These are phyloP conservation scores for Syndactyla subalaris DNA, from an alignment of 2,797 vertebrate genomes.

Conservation along the genomic window DNA sequence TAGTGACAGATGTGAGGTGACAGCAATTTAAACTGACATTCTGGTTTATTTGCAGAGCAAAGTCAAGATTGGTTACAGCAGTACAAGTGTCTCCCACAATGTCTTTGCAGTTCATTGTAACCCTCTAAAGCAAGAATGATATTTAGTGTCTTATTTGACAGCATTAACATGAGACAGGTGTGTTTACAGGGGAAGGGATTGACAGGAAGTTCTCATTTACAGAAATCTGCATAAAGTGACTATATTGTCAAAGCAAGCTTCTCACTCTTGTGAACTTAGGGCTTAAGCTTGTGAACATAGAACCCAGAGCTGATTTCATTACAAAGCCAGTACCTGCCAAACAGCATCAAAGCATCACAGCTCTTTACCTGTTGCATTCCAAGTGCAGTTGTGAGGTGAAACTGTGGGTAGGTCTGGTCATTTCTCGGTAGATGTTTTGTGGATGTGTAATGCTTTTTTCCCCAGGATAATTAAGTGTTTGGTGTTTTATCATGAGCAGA, in stretches of 20 bases:
- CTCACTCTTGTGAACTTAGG: neutral
- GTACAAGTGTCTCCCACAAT: neutral
- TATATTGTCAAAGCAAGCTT: neutral
- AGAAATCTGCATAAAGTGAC: conserved; percentile 3
- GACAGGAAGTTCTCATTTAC: neutral
- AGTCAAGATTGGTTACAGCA: conserved; percentile 48
- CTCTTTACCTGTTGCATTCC: neutral
- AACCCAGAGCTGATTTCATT: neutral
- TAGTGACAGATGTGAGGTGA: conserved; percentile 38
- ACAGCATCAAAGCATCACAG: neutral
- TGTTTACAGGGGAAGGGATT: neutral
- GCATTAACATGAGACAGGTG: neutral
- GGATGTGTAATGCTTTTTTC: neutral
- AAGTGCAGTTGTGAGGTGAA: neutral
- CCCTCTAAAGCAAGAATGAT: conserved; percentile 1
- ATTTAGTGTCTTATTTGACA: neutral
- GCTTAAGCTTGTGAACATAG: conserved; percentile 19
- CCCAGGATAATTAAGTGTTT: neutral
- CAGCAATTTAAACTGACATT: conserved; percentile 47
- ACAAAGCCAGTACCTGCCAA: neutral
- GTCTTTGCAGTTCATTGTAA: conserved; percentile 9
- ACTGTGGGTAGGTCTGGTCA: neutral
- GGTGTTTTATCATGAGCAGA: neutral
- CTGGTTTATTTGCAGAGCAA: conserved; percentile 50
- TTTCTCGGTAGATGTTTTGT: neutral